These are phyloP conservation scores for Nebria brevicollis DNA, from an alignment of 2,888 invertebrate genomes.

Conservation along the genomic window DNA sequence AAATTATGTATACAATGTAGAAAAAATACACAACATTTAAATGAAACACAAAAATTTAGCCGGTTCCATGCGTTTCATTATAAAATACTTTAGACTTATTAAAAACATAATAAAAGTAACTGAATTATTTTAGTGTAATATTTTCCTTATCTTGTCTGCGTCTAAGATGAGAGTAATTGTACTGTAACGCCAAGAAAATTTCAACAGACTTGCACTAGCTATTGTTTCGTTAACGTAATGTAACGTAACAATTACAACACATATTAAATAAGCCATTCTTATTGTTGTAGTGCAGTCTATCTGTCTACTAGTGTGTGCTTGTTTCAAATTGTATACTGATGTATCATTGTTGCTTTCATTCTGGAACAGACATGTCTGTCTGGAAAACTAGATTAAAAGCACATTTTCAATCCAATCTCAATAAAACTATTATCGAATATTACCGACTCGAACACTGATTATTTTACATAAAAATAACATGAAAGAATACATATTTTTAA, in stretches of 20 bases:
- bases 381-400: background rate
- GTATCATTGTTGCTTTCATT: background rate
- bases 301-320: background rate
- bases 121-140: background rate
- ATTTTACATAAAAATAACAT: too few relatives aligned
- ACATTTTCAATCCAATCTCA: too few relatives aligned
- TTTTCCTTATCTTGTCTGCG: background rate
- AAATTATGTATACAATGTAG: too few relatives aligned
- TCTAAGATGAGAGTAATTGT: background rate
- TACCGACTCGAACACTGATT: too few relatives aligned
- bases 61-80: background rate
- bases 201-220: constrained; percentile 17
- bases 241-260: constrained; percentile 33
- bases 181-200: background rate
- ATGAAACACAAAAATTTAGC: too few relatives aligned
- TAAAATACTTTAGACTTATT: background rate
- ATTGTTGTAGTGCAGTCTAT: constrained; percentile 17
- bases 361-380: background rate
- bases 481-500: too few relatives aligned
- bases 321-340: background rate
- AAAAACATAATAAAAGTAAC: background rate
- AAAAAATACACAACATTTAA: too few relatives aligned
- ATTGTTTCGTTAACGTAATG: constrained; percentile 19
- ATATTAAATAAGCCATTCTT: constrained; percentile 20
- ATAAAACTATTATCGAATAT: too few relatives aligned